Base-by-base conservation (phyloP, 2,797 vertebrate species). In the Knipowitschia caucasica region DNA sequence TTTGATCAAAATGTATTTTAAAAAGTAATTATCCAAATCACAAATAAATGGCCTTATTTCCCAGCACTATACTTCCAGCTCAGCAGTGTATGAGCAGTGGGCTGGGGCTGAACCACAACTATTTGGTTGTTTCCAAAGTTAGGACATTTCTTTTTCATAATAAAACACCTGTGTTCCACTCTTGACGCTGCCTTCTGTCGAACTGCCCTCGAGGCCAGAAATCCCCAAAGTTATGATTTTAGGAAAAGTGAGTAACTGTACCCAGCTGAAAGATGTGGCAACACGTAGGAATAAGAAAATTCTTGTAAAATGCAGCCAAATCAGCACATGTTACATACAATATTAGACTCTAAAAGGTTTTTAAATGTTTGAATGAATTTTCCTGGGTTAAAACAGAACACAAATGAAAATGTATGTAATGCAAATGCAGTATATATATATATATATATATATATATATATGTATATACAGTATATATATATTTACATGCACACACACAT, bases 51-150 rank as follows among this genome's bases (percentile, higher is more conserved):
- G n/a, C n/a, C n/a, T n/a, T n/a, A n/a, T n/a, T n/a, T n/a, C n/a
- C n/a, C n/a, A 39, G 36, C 18, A 20, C 36, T 39, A 20, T 11
- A 20, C 10, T 12, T 39, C n/a, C n/a, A n/a, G n/a, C n/a, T n/a
- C n/a, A n/a, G n/a, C n/a, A n/a, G n/a, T n/a, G n/a, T n/a, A n/a
- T n/a, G 2, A 26, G 2, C 2, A 12, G 17, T 64, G 50, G 6
- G 30, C 53, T 40, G 14, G 50, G 6, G 30, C 53, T 40, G 14
- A 39, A 49, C 42, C 57, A 62, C 50, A 67, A 58, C 44, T 30
- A 38, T 60, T 11, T 8, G 7, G 60, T 38, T 10, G 40, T 73
- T 69, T 17, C 51, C 62, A 50, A 26, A 3, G n/a, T 81, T 73
- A 43, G 8, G 5, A 53, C 14, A 77, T 33, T 47, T 65, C 10